These are phyloP conservation scores for Morone saxatilis DNA, from an alignment of 2,113 vertebrate genomes.

Conservation along the genomic window DNA sequence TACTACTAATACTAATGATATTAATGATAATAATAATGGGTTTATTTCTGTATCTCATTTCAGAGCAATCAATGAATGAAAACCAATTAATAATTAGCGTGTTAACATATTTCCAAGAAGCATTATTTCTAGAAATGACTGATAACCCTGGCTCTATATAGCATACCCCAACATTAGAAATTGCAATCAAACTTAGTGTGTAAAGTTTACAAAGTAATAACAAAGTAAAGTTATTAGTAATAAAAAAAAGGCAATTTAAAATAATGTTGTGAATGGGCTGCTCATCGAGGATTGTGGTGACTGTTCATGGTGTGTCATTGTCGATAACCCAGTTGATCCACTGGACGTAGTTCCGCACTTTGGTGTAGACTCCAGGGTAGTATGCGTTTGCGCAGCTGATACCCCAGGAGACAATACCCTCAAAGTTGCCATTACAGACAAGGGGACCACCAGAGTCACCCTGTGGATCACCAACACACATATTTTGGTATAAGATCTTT, in stretches of 20 bases:
- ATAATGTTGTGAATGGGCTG: background rate
- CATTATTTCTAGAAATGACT: conserved; percentile 4
- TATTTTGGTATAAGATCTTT: background rate
- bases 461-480: conserved; percentile 62
- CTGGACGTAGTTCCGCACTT: conserved; percentile 70
- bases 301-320: conserved; percentile 1
- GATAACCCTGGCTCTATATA: background rate
- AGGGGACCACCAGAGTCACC: conserved; percentile 85
- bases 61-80: background rate
- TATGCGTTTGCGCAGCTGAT: conserved; percentile 79
- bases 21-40: background rate
- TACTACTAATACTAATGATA: background rate
- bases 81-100: background rate
- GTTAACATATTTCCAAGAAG: conserved; percentile 20
- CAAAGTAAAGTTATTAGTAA: background rate
- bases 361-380: conserved; percentile 85
- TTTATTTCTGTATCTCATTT: background rate
- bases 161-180: background rate
- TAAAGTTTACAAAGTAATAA: background rate
- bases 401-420: conserved; percentile 87
- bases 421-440: conserved; percentile 72
- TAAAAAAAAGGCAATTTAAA: background rate
- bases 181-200: background rate
- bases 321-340: conserved; percentile 75
- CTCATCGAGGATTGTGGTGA: background rate